Conservation (phyloP, 2,888 invertebrate genomes). For the Diabrotica balteata region DNA sequence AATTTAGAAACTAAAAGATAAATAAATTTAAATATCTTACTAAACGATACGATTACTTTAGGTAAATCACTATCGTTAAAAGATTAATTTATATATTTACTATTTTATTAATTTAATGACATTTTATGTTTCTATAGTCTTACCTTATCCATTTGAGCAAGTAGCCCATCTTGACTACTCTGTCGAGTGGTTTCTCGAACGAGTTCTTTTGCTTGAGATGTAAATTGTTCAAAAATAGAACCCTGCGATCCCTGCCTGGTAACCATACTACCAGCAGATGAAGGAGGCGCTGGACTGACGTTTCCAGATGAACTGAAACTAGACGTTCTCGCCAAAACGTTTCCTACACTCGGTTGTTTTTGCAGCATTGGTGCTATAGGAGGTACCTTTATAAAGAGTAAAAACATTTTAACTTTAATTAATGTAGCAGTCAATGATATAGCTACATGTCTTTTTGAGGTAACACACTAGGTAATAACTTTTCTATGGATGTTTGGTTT, state of each 20-base stretch:
- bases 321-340: conserved; percentile 69
- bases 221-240: conserved; percentile 86
- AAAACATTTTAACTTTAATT: too few relatives aligned
- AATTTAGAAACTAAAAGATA: too few relatives aligned
- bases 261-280: conserved; percentile 50
- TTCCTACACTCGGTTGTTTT: conserved; percentile 68
- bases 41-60: too few relatives aligned
- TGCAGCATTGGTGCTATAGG: conserved; percentile 65
- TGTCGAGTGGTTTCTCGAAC: conserved; percentile 88
- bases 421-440: too few relatives aligned
- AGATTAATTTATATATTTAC: too few relatives aligned
- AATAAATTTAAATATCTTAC: too few relatives aligned
- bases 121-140: too few relatives aligned
- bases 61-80: too few relatives aligned
- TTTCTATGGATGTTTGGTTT: too few relatives aligned
- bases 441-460: too few relatives aligned
- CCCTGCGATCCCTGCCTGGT: conserved; percentile 83
- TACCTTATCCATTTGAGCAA: conserved; percentile 92
- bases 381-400: conserved; percentile 57
- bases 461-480: too few relatives aligned
- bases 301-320: conserved; percentile 66
- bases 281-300: conserved; percentile 53
- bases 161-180: conserved; percentile 85
- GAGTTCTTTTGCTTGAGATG: conserved; percentile 87
- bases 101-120: too few relatives aligned